A percentile compares a stretch with the other conserved stretches of the same genome.
Evolutionary conservation across 1,140 invertebrate species (phyloP).

Genomic region (Trichogramma pretiosum): DNA sequence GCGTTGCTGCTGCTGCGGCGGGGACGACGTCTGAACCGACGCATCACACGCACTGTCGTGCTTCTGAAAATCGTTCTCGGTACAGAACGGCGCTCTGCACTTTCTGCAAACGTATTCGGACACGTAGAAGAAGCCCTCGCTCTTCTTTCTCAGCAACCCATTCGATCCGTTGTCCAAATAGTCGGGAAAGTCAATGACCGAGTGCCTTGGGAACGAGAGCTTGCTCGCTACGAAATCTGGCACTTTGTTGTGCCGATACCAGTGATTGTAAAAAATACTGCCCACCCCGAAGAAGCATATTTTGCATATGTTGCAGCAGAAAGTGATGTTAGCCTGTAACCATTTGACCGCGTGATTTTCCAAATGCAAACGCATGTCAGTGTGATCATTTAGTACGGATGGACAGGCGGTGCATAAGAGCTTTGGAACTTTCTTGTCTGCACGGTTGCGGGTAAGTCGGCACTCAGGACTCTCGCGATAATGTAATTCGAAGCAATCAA

Average conservation of each 20-base stretch:
- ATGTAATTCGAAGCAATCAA: constrained; percentile 35
- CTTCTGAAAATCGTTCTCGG: constrained; percentile 18
- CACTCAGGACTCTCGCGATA: constrained; percentile 24
- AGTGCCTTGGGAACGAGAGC: constrained; percentile 30
- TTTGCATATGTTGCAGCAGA: constrained; percentile 37
- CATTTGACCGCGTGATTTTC: constrained; percentile 23
- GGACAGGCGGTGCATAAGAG: constrained; percentile 33
- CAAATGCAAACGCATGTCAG: constrained; percentile 30
- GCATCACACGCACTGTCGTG: too few relatives aligned
- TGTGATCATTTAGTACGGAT: constrained; percentile 20
- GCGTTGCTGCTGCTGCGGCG: neutral
- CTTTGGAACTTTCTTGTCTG: constrained; percentile 20
- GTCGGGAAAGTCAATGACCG: constrained; percentile 15
- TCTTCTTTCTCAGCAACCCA: constrained; percentile 8
- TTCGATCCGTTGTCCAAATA: neutral
- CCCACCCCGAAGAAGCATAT: constrained; percentile 35
- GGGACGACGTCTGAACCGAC: neutral
- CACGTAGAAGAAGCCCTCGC: constrained; percentile 28
- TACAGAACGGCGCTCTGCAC: constrained; percentile 29
- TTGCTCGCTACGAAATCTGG: constrained; percentile 27
- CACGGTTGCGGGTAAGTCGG: constrained; percentile 18
- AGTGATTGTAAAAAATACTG: constrained; percentile 32
- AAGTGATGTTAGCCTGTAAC: constrained; percentile 18
- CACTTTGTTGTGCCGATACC: constrained; percentile 32
- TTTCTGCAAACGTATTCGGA: constrained; percentile 33